Evolutionary conservation across 2,888 invertebrate species (phyloP).

Genomic region (Copidosoma aretas): DNA sequence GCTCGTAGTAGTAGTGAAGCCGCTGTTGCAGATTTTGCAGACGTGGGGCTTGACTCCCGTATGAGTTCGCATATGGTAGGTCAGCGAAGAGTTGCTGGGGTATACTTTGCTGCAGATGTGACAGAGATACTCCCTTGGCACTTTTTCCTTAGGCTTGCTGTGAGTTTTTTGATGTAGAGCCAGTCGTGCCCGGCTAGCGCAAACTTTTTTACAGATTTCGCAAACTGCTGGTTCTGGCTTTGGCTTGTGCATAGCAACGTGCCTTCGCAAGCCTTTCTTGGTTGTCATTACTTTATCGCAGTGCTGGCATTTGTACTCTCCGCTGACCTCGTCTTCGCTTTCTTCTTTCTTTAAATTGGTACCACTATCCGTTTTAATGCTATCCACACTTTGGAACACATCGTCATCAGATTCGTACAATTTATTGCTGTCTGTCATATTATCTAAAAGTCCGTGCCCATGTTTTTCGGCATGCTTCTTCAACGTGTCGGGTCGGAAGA

Average conservation of each 20-base stretch:
- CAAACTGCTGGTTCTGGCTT: constrained; percentile 60
- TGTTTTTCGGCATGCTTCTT: constrained; percentile 61
- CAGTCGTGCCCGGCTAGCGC: constrained; percentile 59
- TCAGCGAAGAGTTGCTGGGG: constrained; percentile 60
- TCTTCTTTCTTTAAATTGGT: constrained; percentile 48
- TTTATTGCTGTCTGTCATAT: constrained; percentile 57
- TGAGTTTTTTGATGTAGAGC: constrained; percentile 59
- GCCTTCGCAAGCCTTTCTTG: constrained; percentile 59
- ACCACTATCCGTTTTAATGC: constrained; percentile 39
- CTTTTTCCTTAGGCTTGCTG: constrained; percentile 59
- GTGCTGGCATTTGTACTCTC: constrained; percentile 60
- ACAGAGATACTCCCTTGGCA: constrained; percentile 59
- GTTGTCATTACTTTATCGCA: constrained; percentile 60
- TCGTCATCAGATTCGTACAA: constrained; percentile 59
- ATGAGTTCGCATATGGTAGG: constrained; percentile 61
- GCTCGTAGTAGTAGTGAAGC: constrained; percentile 60
- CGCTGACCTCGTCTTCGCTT: constrained; percentile 46
- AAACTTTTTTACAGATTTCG: constrained; percentile 59
- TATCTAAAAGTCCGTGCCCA: constrained; percentile 59
- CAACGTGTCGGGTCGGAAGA: constrained; percentile 59
- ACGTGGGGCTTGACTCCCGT: constrained; percentile 60
- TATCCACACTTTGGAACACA: constrained; percentile 12
- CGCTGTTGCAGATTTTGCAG: constrained; percentile 60
- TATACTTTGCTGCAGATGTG: constrained; percentile 62
- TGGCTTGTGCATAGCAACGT: constrained; percentile 60